Conservation (phyloP, 2,888 invertebrate species). For the Adela reaumurella region DNA sequence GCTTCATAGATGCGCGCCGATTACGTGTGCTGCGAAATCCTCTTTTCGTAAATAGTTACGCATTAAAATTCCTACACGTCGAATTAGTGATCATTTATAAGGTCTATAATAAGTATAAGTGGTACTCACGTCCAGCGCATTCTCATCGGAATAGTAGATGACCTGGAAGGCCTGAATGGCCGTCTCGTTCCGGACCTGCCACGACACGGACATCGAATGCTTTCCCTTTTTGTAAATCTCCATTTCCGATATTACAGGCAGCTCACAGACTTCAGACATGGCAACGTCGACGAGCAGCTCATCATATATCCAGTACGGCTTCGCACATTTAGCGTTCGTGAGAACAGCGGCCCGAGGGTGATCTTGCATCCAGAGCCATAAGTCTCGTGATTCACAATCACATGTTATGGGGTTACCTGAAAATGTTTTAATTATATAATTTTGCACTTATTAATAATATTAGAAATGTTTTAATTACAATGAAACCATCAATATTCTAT, state of each 20-base stretch:
- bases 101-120: background rate
- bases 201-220: slow-evolving; percentile 79
- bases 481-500: too few relatives aligned
- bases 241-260: slow-evolving; percentile 77
- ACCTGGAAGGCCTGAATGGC: slow-evolving; percentile 80
- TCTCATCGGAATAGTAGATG: slow-evolving; percentile 67
- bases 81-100: too few relatives aligned
- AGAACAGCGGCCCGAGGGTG: slow-evolving; percentile 55
- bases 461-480: too few relatives aligned
- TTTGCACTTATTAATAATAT: too few relatives aligned
- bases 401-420: slow-evolving; percentile 85
- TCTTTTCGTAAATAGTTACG: too few relatives aligned
- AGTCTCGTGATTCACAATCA: slow-evolving; percentile 84
- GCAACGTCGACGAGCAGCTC: background rate
- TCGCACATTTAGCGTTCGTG: background rate
- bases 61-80: too few relatives aligned
- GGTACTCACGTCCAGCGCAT: background rate
- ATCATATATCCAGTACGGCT: background rate
- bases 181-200: slow-evolving; percentile 86
- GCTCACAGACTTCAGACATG: slow-evolving; percentile 37
- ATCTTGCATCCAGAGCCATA: slow-evolving; percentile 90
- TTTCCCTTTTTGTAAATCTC: slow-evolving; percentile 85
- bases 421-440: too few relatives aligned
- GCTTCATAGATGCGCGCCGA: too few relatives aligned
- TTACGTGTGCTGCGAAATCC: too few relatives aligned